A percentile compares a stretch with the other conserved stretches of the same genome.
These are phyloP conservation scores for Pelmatolapia mariae DNA, from an alignment of 2,113 vertebrate species.

Conservation along the genomic window DNA sequence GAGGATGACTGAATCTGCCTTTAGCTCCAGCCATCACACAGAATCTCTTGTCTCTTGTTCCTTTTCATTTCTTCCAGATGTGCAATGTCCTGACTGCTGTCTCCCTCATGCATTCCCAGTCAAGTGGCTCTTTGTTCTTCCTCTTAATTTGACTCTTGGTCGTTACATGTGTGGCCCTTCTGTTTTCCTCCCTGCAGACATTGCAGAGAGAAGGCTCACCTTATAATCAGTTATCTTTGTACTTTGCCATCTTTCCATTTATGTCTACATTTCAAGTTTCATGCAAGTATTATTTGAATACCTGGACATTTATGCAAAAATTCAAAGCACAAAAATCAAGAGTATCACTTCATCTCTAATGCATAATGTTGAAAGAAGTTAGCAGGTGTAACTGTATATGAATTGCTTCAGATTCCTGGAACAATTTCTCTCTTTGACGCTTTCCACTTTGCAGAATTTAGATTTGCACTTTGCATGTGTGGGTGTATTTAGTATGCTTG, in stretches of 20 bases:
- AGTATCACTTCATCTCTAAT: neutral
- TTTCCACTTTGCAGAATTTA: neutral
- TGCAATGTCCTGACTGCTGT: neutral
- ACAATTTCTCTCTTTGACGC: neutral
- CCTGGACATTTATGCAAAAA: neutral
- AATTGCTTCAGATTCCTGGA: neutral
- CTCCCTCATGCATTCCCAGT: neutral
- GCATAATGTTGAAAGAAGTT: neutral
- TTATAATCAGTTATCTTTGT: neutral
- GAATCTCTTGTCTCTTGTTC: slow-evolving; percentile 6
- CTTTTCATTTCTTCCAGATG: slow-evolving; percentile 36
- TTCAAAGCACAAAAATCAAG: neutral
- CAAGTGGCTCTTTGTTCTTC: slow-evolving; percentile 9
- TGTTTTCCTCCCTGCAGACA: neutral
- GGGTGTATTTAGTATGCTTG: neutral
- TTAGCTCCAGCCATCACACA: slow-evolving; percentile 5
- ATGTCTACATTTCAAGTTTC: neutral
- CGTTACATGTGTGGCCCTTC: neutral
- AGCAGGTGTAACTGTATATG: neutral
- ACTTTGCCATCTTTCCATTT: neutral
- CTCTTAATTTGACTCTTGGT: neutral
- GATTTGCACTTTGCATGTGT: neutral
- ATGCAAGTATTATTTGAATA: neutral
- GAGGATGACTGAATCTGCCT: neutral
- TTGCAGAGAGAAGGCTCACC: neutral